Evolutionary conservation across 2,888 invertebrate species (phyloP).

Genomic region (Caenorhabditis plicata): DNA sequence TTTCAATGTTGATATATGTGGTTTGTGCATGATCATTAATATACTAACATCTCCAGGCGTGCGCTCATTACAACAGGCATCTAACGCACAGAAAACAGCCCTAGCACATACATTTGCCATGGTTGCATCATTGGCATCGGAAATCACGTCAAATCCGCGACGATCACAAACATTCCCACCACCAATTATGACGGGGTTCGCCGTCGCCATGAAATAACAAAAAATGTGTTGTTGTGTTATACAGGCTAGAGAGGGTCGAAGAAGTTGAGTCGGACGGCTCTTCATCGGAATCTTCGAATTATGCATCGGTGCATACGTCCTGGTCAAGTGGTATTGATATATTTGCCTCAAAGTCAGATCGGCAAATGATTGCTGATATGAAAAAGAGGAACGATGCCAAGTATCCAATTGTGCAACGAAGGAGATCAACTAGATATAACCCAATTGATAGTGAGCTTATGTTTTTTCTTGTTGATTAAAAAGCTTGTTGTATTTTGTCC

Average conservation of each 20-base stretch:
- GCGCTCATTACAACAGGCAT: conserved; percentile 24
- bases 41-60: background rate
- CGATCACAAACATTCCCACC: conserved; percentile 29
- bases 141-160: conserved; percentile 24
- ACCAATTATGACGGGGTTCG: conserved; percentile 26
- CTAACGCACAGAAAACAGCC: conserved; percentile 24
- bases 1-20: background rate
- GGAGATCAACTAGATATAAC: conserved; percentile 28
- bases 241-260: conserved; percentile 33
- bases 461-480: background rate
- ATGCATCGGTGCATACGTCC: conserved; percentile 39
- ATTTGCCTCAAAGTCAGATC: conserved; percentile 16
- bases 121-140: conserved; percentile 37
- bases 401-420: conserved; percentile 26
- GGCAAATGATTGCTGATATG: too few species aligned
- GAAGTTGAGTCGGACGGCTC: conserved; percentile 34
- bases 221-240: too few species aligned
- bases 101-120: conserved; percentile 37
- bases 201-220: too few species aligned
- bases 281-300: conserved; percentile 31
- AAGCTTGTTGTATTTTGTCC: too few species aligned
- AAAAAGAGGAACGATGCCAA: conserved; percentile 14
- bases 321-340: conserved; percentile 27
- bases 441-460: conserved; percentile 30
- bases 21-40: background rate